Evolutionary conservation across 2,888 invertebrate genomes (phyloP), one percentile per base, ranked within the genome.

Genomic region (Melinopterus prodromus): DNA sequence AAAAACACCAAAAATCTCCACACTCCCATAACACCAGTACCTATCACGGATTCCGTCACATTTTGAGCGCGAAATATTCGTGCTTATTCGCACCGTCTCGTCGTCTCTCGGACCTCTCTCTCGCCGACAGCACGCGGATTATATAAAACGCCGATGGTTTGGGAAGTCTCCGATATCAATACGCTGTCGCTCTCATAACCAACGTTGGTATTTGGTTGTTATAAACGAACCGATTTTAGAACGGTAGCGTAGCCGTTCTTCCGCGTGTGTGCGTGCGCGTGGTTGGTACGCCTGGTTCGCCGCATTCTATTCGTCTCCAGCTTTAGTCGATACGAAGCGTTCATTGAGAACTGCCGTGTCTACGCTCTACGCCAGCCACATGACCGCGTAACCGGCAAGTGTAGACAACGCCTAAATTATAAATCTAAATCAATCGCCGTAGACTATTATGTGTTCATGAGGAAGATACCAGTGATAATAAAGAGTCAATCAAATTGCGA

Each of bases 141-240:
- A 53, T 53, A 53, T 53, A 53, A 53, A 53, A 12, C 53, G 5
- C 1, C 9, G 53, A 53, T 53, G 12, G 53, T 53, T 53, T 53
- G 2, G 53, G 53, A 53, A 53, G 53, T 53, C 9, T 53, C 53
- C 53, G 53, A 53, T 53, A 12, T 53, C 53, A 53, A 6, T 53
- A 53, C 53, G 12, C 53, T 1, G 53, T 4, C 53, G 53, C 12
- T 9, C 7, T 7, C 53, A 53, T 53, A 53, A 2, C 53, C 53
- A 53, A 12, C 53, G 53, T 12, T 53, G 53, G 53, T 53, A 53
- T 53, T 53, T 12, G 53, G 53, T 53, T 38, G 38, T 6, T 53
- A 53, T 53, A 53, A 53, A 53, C 53, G 53, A 53, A 53, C 53
- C 53, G 53, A 53, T 53, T 53, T 53, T 53, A 53, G 53, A 53